Evolutionary conservation across 2,888 invertebrate species (phyloP).

Genomic region (Sarcophaga subvicina): DNA sequence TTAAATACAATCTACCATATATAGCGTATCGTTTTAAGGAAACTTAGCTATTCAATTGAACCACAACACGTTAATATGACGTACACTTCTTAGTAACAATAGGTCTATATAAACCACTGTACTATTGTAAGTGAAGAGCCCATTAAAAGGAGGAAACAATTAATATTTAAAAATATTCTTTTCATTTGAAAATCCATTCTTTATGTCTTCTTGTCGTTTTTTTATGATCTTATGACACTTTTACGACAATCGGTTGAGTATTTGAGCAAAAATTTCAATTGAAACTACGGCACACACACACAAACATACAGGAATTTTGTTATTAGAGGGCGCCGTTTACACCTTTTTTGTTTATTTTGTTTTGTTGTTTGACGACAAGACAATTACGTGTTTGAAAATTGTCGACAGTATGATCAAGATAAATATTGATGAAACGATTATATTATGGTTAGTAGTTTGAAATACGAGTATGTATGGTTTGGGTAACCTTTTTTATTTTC

Average conservation of each 20-base stretch:
- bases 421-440: background rate
- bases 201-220: conserved; percentile 1
- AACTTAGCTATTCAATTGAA: background rate
- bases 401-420: conserved; percentile 18
- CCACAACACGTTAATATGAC: background rate
- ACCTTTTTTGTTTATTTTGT: conserved; percentile 14
- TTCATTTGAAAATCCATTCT: conserved; percentile 18
- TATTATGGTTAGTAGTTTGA: background rate
- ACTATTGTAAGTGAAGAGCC: conserved; percentile 3
- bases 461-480: background rate
- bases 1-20: background rate
- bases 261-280: conserved; percentile 15
- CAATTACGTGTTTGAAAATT: conserved; percentile 18
- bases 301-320: background rate
- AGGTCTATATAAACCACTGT: background rate
- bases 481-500: background rate
- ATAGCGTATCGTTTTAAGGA: background rate
- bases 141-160: conserved; percentile 22
- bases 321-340: conserved; percentile 36
- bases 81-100: background rate
- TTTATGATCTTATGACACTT: conserved; percentile 18
- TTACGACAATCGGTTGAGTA: conserved; percentile 19
- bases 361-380: conserved; percentile 2
- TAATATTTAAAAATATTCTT: conserved; percentile 25
- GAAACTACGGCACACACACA: background rate